phyloP scores from a whole-genome alignment of 2,113 vertebrate genomes.

The Chaetodon trifascialis region DNA sequence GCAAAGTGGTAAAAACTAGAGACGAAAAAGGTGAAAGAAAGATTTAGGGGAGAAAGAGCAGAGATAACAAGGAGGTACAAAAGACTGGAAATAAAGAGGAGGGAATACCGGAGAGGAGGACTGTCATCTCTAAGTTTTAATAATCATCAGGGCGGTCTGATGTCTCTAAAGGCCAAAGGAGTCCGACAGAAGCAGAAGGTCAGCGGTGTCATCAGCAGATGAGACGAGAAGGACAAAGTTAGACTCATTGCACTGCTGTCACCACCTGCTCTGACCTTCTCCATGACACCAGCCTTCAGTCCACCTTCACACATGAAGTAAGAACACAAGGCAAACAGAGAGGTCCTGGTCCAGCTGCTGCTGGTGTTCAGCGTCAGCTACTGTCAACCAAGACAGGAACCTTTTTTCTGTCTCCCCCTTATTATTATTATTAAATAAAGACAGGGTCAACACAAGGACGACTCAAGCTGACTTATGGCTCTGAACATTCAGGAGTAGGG shows the following conservation, averaged over 20 bases:
- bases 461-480: too few relatives aligned
- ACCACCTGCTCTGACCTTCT: conserved; percentile 19
- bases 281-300: background rate
- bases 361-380: background rate
- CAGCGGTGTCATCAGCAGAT: conserved; percentile 8
- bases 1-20: background rate
- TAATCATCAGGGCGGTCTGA: background rate
- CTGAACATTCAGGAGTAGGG: too few relatives aligned
- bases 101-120: background rate
- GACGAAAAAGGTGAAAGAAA: background rate
- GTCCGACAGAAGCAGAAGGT: conserved; percentile 13
- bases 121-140: background rate
- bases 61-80: background rate
- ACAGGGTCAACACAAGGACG: too few relatives aligned
- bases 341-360: background rate
- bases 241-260: background rate
- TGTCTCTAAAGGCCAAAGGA: conserved; percentile 3
- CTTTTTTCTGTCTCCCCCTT: too few relatives aligned
- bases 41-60: background rate
- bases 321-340: background rate
- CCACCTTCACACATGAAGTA: background rate
- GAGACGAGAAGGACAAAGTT: background rate
- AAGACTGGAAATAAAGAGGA: background rate
- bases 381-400: background rate
- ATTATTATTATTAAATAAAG: too few relatives aligned